These are phyloP conservation scores for Hozukius guyotensis DNA, from an alignment of 2,797 vertebrate species.

Conservation along the genomic window DNA sequence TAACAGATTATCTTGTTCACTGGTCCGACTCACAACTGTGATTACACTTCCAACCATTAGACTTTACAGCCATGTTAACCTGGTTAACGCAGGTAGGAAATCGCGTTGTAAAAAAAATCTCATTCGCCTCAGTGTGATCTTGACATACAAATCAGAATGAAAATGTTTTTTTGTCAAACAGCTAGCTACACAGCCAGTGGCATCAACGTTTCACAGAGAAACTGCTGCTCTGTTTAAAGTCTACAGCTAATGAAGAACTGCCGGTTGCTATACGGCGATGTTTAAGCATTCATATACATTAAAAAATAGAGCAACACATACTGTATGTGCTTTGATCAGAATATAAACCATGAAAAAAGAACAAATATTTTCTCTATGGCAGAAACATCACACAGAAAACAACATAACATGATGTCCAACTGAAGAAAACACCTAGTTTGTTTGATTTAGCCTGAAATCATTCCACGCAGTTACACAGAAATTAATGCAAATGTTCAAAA, in stretches of 20 bases:
- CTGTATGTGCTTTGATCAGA: not conserved
- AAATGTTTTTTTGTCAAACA: not conserved
- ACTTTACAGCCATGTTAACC: conserved; percentile 73
- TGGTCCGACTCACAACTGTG: conserved; percentile 78
- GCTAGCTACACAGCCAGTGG: not conserved
- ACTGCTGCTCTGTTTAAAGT: not conserved
- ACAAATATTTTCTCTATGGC: not conserved
- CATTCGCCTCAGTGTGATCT: conserved; percentile 53
- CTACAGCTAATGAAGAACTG: not conserved
- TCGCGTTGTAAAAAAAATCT: conserved; percentile 49
- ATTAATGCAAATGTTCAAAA: conserved; percentile 52
- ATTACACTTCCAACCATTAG: conserved; percentile 79
- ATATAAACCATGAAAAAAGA: not conserved
- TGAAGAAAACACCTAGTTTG: not conserved
- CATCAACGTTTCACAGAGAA: not conserved
- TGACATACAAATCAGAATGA: conserved; percentile 26
- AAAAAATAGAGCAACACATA: not conserved
- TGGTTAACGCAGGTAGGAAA: conserved; percentile 55
- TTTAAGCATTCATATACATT: not conserved
- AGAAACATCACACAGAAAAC: not conserved
- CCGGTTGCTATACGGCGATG: not conserved
- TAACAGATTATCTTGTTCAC: conserved; percentile 82
- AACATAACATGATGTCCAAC: not conserved
- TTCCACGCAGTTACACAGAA: not conserved
- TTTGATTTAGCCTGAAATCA: conserved; percentile 5